Evolutionary conservation across 2,113 vertebrate species (phyloP), one percentile per base, ranked within the genome.

Genomic region (Protobothrops flavoviridis): DNA sequence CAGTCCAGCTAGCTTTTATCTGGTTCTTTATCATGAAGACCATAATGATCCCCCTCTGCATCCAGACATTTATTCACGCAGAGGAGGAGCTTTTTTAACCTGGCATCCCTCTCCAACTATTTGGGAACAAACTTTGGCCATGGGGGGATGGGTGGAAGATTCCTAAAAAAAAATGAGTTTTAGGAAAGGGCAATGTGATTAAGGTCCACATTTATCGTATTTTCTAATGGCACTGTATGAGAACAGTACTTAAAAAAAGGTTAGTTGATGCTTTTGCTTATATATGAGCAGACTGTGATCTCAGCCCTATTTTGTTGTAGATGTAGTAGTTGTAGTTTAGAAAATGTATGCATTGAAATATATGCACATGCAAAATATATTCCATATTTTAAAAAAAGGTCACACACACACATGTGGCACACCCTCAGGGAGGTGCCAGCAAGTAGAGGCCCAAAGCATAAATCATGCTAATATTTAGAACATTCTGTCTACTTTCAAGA

Each of bases 401-500:
- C 45, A 12, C 69, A 21, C n/a, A 29, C 39, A 55, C 48, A 74
- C 45, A 15, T 56, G 48, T 0, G 50, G 52, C 64, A 85, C 9
- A 23, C 87, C 64, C 43, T 92, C 50, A 61, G 69, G 17, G n/a
- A 29, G 29, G 29, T 11, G 53, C 21, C 9, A 33, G 33, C 33
- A n/a, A 33, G 33, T 43, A 50, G 21, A 90, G 10, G 24, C 5
- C 4, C 17, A 89, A 89, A 50, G 13, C 59, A 53, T 39, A 56
- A 81, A 29, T 56, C n/a, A 93, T 50, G 55, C 43, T 85, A 56
- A 86, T 64, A 45, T 90, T 90, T 48, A 90, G 74, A 93, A 61
- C 88, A 61, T 90, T 85, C 53, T 85, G 88, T 89, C 53, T 52
- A n/a, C 26, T 61, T 87, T 64, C 57, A 69, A 74, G 29, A 43